These are phyloP conservation scores for Microchirus variegatus DNA, from an alignment of 2,797 vertebrate species.

Conservation along the genomic window DNA sequence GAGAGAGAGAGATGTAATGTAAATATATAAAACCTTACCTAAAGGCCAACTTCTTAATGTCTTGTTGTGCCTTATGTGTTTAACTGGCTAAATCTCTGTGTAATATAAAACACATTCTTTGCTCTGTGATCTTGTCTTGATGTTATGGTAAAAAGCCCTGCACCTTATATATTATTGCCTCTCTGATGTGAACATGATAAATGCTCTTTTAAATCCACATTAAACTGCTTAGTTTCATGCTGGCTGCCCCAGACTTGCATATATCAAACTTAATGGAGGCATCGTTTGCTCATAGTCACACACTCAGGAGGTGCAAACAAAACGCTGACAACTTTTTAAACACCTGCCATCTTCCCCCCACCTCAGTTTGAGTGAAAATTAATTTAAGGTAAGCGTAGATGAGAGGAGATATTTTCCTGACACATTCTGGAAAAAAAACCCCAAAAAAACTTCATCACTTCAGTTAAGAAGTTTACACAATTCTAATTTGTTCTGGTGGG, in stretches of 20 bases:
- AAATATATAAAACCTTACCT: too few species aligned
- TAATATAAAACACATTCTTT: neutral
- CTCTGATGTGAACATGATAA: conserved; percentile 70
- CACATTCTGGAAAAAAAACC: too few species aligned
- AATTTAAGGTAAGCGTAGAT: conserved; percentile 10
- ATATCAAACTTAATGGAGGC: conserved; percentile 78
- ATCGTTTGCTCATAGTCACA: conserved; percentile 43
- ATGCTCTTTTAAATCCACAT: conserved; percentile 71
- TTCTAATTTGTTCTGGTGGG: too few species aligned
- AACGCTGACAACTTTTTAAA: conserved; percentile 36
- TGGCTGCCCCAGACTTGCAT: conserved; percentile 71
- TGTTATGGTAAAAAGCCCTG: conserved; percentile 26
- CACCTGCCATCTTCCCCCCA: conserved; percentile 4
- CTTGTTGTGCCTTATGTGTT: too few species aligned
- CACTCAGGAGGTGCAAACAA: conserved; percentile 56
- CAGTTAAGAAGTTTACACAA: too few species aligned
- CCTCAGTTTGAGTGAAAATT: neutral
- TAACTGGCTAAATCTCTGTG: too few species aligned
- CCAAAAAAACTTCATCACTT: too few species aligned
- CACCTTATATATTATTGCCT: conserved; percentile 22
- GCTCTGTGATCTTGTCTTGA: neutral
- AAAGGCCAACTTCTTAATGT: too few species aligned
- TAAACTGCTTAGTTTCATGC: conserved; percentile 76
- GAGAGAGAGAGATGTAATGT: too few species aligned
- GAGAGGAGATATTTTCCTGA: too few species aligned